Evolutionary conservation across 2,113 vertebrate species (phyloP), one percentile per base, ranked within the genome.

Genomic region (Callionymus lyra): DNA sequence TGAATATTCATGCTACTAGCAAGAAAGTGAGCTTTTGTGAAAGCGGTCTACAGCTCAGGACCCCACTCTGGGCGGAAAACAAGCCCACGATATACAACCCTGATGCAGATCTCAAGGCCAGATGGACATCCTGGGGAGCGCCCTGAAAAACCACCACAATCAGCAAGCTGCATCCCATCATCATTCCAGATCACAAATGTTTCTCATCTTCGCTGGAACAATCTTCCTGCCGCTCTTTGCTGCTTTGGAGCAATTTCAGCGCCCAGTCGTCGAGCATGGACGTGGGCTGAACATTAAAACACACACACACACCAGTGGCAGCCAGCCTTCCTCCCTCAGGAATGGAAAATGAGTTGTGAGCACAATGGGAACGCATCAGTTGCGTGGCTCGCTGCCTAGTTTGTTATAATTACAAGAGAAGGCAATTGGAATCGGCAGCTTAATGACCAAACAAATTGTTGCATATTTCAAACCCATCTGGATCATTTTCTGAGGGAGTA

Each of bases 391-490:
- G 5, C 60, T 56, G 65, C 61, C 68, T 60, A 38, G 57, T 80
- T 59, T 68, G 59, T 61, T 64, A 60, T 77, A 83, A 83, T 82
- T 62, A 74, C 68, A 44, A 40, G 72, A 60, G 74, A 70, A 65
- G 57, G 51, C 72, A 77, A 59, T 44, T 68, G 35, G 69, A 74
- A 67, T 65, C 59, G 67, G 63, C 66, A 38, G 63, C 67, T 72
- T 79, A 84, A 81, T 77, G 72, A 79, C 63, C 66, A 78, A 70
- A 79, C 70, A 81, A 79, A 78, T 74, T 75, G 63, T 70, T 80
- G 74, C 66, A 70, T 68, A 73, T 81, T 79, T 78, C 58, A 72
- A 74, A 65, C 66, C 76, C 73, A 81, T 84, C 76, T 83, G 71
- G 63, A 63, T 65, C 14, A 59, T 70, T 77, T 81, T 74, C 72